Base-by-base conservation (phyloP, 2,888 invertebrate species). In the Merodon equestris region DNA sequence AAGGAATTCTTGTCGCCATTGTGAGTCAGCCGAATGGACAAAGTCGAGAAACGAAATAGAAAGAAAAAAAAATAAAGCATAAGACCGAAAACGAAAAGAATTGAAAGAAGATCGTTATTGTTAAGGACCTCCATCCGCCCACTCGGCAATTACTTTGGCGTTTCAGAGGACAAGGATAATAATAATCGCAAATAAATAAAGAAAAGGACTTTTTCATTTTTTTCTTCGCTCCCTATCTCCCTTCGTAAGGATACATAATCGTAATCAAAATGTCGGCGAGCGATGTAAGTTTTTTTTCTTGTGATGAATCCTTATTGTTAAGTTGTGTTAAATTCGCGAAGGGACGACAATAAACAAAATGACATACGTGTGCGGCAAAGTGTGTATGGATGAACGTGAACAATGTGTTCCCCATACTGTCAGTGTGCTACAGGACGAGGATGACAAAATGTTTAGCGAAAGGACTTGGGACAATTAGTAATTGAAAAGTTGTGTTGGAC, bases 111-210 rank as follows among this genome's bases (percentile, higher is more conserved):
- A 27, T 36, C 47, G 19, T 44, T 67, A 44, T 56, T 56, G 13
- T 70, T 68, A 73, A 60, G 60, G 56, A 74, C 48, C 54, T 9
- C 44, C 38, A 45, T 45, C 27, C 64, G 42, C 50, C 40, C 57
- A 45, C 38, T 36, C 44, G 74, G 79, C 79, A 79, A 79, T 79
- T 79, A 79, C 79, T 79, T 79, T 79, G 74, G 70, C 79, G 60
- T 79, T 79, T 79, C 74, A 74, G 64, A 68, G 79, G 79, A 79
- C 74, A 79, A 51, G 79, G 44, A 73, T 77, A 79, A 79, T 79
- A 79, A 79, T 79, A 79, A 79, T 79, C 79, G 60, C 60, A 74
- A 79, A 79, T 79, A 79, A 74, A 74, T 79, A 74, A 58, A 73
- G 61, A 64, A 73, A 63, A 68, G 45, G 50, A 58, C 48, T 40